Evolutionary conservation across 2,113 vertebrate species (phyloP).

Genomic region (Lucifuga dentata): DNA sequence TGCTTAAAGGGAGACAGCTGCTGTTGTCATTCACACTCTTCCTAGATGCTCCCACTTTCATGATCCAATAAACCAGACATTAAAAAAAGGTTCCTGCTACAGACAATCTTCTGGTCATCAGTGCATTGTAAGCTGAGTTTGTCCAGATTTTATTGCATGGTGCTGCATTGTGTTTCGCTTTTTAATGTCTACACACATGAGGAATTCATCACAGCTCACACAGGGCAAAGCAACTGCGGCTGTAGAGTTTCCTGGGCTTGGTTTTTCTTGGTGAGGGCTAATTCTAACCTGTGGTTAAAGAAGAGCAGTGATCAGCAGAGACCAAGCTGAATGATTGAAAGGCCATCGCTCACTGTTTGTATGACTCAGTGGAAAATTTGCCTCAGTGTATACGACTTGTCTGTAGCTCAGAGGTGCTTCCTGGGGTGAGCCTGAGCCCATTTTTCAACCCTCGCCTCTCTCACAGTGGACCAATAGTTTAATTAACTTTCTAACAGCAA

Average conservation of each 20-base stretch:
- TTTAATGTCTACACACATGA: slow-evolving; percentile 52
- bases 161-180: slow-evolving; percentile 53
- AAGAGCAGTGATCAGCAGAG: slow-evolving; percentile 28
- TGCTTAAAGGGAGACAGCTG: slow-evolving; percentile 37
- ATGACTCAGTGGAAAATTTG: slow-evolving; percentile 65
- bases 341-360: slow-evolving; percentile 41
- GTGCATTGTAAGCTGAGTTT: slow-evolving; percentile 14
- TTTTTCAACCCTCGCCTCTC: slow-evolving; percentile 54
- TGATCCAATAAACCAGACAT: slow-evolving; percentile 46
- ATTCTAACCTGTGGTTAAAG: slow-evolving; percentile 16
- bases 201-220: slow-evolving; percentile 58
- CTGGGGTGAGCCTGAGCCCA: slow-evolving; percentile 44
- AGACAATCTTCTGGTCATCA: slow-evolving; percentile 28
- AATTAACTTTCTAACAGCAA: slow-evolving; percentile 72
- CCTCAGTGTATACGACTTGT: slow-evolving; percentile 30
- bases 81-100: slow-evolving; percentile 33
- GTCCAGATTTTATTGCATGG: slow-evolving; percentile 32
- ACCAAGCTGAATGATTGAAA: slow-evolving; percentile 25
- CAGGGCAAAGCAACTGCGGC: slow-evolving; percentile 47
- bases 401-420: slow-evolving; percentile 55
- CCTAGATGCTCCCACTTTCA: slow-evolving; percentile 30
- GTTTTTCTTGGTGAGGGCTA: slow-evolving; percentile 37
- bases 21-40: slow-evolving; percentile 23
- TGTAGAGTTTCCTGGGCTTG: slow-evolving; percentile 38
- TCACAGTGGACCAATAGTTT: slow-evolving; percentile 69